Percentiles rank a stretch among this genome's conserved stretches.
These are phyloP conservation scores for Calvadosia cruxmelitensis DNA, from an alignment of 30 jellyfish, hydroid and myxozoan genomes.

Conservation along the genomic window DNA sequence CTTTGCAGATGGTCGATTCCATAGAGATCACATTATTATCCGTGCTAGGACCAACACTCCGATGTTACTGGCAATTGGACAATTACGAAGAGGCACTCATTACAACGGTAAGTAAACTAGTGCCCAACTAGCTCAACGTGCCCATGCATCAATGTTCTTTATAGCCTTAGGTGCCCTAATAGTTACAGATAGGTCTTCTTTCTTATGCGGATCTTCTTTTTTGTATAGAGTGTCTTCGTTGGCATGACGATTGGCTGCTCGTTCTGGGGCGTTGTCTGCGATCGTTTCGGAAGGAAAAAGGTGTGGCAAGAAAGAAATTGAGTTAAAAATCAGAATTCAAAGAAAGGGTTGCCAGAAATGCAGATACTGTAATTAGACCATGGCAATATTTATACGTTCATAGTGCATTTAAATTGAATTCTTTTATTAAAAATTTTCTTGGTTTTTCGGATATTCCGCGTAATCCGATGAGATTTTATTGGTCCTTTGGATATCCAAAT, in stretches of 20 bases:
- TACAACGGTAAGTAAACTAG: conserved; percentile 18
- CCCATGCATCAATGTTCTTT: neutral
- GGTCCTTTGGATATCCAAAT: too few relatives aligned
- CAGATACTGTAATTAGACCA: too few relatives aligned
- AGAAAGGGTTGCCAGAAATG: too few relatives aligned
- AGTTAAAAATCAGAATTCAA: too few relatives aligned
- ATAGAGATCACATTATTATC: conserved; percentile 27
- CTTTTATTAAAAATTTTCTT: too few relatives aligned
- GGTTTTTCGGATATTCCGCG: too few relatives aligned
- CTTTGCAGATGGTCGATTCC: conserved; percentile 30
- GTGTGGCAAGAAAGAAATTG: conserved; percentile 13
- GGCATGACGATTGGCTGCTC: conserved; percentile 42
- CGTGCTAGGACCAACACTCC: conserved; percentile 26
- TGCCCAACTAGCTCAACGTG: neutral
- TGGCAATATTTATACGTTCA: too few relatives aligned
- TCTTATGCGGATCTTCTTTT: neutral
- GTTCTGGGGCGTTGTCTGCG: conserved; percentile 44
- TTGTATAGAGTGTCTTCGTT: conserved; percentile 28
- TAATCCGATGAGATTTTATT: too few relatives aligned
- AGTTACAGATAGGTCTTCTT: neutral
- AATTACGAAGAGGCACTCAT: conserved; percentile 18
- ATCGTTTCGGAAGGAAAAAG: conserved; percentile 24
- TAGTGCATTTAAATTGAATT: too few relatives aligned
- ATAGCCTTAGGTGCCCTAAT: neutral
- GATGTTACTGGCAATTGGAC: conserved; percentile 27